A percentile compares a stretch with the other conserved stretches of the same genome.
These are phyloP conservation scores for Margaritifera margaritifera DNA, from an alignment of 2,888 invertebrate genomes.

Conservation along the genomic window DNA sequence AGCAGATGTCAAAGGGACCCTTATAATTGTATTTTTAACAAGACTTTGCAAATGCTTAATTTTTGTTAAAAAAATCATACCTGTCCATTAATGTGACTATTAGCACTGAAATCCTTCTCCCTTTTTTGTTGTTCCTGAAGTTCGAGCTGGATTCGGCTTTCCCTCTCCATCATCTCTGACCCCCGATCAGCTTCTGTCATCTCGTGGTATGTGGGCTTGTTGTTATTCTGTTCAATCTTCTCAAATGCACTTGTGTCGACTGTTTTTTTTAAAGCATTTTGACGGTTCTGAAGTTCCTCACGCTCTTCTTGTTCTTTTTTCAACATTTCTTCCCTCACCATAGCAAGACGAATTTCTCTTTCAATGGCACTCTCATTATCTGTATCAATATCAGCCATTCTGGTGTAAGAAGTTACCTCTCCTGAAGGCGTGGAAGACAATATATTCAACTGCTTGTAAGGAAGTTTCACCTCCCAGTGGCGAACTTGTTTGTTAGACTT, in stretches of 20 bases:
- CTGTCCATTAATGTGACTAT: too few relatives aligned
- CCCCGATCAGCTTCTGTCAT: slow-evolving; percentile 67
- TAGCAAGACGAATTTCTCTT: slow-evolving; percentile 66
- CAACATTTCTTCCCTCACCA: slow-evolving; percentile 63
- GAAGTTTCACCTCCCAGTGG: slow-evolving; percentile 59
- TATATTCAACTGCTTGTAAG: slow-evolving; percentile 20
- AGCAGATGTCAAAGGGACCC: too few relatives aligned
- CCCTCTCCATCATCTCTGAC: slow-evolving; percentile 52
- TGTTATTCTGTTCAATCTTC: slow-evolving; percentile 34
- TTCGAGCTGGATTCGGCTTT: slow-evolving; percentile 49
- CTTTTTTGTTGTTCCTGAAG: slow-evolving; percentile 49
- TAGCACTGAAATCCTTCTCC: slow-evolving; percentile 30
- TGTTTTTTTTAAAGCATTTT: slow-evolving; percentile 26
- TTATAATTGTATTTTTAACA: too few relatives aligned
- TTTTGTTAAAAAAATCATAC: too few relatives aligned
- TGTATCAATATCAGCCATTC: slow-evolving; percentile 38
- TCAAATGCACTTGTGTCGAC: slow-evolving; percentile 37
- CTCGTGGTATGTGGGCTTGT: slow-evolving; percentile 57
- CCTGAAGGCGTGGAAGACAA: slow-evolving; percentile 18
- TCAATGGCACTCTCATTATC: slow-evolving; percentile 67
- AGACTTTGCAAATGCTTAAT: too few relatives aligned
- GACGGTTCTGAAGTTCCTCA: slow-evolving; percentile 36
- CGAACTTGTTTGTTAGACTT: slow-evolving; percentile 36
- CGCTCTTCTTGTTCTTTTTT: slow-evolving; percentile 57
- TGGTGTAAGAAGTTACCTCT: slow-evolving; percentile 30